Evolutionary conservation across 2,797 vertebrate species (phyloP).

Genomic region (Peromyscus attwateri): DNA sequence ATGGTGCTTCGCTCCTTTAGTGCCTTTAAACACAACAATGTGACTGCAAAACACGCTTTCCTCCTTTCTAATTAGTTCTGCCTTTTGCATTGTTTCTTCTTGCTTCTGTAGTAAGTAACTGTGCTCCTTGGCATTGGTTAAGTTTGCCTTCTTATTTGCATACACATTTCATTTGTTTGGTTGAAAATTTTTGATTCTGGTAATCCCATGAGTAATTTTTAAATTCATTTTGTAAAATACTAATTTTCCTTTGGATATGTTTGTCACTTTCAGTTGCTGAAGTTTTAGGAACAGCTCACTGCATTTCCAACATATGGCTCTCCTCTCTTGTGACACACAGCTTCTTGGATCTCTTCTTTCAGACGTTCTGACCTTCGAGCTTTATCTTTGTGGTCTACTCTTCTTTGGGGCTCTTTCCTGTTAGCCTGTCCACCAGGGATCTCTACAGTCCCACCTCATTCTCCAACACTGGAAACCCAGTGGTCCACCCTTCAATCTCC

Average conservation of each 20-base stretch:
- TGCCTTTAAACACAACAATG: not conserved
- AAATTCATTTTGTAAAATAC: not conserved
- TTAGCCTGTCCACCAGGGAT: no score
- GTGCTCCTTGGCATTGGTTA: not conserved
- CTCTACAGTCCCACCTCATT: not conserved
- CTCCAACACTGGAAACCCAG: not conserved
- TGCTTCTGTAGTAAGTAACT: not conserved
- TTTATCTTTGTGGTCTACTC: not conserved
- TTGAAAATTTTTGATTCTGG: not conserved
- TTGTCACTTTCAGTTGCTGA: not conserved
- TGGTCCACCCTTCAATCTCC: rapidly evolving
- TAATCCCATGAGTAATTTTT: not conserved
- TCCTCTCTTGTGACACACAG: not conserved
- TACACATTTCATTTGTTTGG: not conserved
- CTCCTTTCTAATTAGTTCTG: no score
- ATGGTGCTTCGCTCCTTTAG: not conserved
- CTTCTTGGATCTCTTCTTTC: not conserved
- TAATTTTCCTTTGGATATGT: not conserved
- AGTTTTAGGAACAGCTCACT: not conserved
- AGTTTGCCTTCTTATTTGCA: not conserved
- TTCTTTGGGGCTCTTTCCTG: not conserved
- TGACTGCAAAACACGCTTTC: no score
- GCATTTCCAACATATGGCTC: not conserved
- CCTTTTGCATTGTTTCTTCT: not conserved
- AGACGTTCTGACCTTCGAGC: not conserved